Evolutionary conservation across 2,888 invertebrate genomes (phyloP), one percentile per base, ranked within the genome.

Genomic region (Plagiodera versicolora): DNA sequence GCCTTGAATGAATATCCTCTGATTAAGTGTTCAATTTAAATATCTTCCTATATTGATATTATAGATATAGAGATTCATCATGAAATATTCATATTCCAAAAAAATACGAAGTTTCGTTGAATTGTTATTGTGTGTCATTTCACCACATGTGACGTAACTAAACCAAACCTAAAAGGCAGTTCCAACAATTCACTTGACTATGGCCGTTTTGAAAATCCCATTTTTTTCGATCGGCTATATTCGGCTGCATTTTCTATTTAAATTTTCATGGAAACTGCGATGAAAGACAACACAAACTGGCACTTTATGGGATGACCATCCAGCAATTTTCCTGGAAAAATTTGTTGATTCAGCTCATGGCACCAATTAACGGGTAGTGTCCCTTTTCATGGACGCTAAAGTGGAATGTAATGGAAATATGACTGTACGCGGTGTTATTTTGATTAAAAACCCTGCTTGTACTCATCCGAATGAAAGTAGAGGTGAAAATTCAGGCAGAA

Each of bases 391-490:
- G 52, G 54, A 62, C 49, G 50, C 28, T 35, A 58, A 59, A 62
- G 51, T 62, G 58, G 48, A 59, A 56, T 62, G 59, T 62, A 62
- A 59, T 62, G 54, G 58, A 58, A 62, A 59, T 58, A 59, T 57
- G 52, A 48, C 35, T 39, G 58, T 51, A 49, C 28, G 45, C 44
- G 45, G 55, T 47, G 53, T 47, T 44, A 54, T 46, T 59, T 58
- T 53, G 56, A 65, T 65, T 65, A 58, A 63, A 65, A 60, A 58
- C 63, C 60, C 58, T 58, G 58, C 48, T 46, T 45, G 60, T 56
- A 54, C 52, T 56, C 46, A 49, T 48, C 51, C 53, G 61, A 64
- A 58, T 55, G 61, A 53, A 55, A 56, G 61, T 55, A 57, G 48
- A 58, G 54, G 56, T 59, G 60, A 63, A 64, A 66, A 66, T 62